Evolutionary conservation across 2,888 invertebrate genomes (phyloP), one percentile per base, ranked within the genome.

Genomic region (Plemyria rubiginata): DNA sequence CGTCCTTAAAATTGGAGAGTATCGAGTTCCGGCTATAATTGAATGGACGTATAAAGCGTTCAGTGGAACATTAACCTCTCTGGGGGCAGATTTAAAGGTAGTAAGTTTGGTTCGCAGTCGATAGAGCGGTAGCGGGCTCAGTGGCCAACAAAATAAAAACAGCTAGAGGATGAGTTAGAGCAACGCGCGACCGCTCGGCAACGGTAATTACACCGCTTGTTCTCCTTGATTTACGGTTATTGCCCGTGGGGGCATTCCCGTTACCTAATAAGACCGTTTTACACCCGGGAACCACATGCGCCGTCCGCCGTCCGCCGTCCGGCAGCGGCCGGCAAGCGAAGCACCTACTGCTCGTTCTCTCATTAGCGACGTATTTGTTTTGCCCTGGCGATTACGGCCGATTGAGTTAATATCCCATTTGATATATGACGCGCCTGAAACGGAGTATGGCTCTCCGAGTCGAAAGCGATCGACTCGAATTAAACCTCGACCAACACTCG

Each of bases 201-300:
- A 79, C 87, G 90, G 93, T 93, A 93, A 93, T 93, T 93, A 93
- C 93, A 90, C 90, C 91, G 93, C 93, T 93, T 93, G 93, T 92
- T 93, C 91, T 89, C 87, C 88, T 88, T 93, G 92, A 91, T 91
- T 93, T 93, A 93, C 91, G 91, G 92, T 93, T 93, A 93, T 93
- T 93, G 93, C 92, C 89, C 89, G 88, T 87, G 88, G 90, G 91
- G 92, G 90, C 84, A 90, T 90, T 88, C 90, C 89, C 86, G 91
- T 88, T 91, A 92, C 92, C 90, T 92, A 92, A 92, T 92, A 92
- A 92, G 92, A 90, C 86, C 90, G 87, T 90, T 92, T 91, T 90
- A 88, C 91, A 89, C 87, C 83, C 87, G 86, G 82, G 86, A 81
- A 88, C 88, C 88, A 90, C 88, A 91, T 89, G 90, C 86, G 90